A percentile compares a stretch with the other conserved stretches of the same genome.
Evolutionary conservation across 2,888 invertebrate species (phyloP).

Genomic region (Tiliacea aurago): DNA sequence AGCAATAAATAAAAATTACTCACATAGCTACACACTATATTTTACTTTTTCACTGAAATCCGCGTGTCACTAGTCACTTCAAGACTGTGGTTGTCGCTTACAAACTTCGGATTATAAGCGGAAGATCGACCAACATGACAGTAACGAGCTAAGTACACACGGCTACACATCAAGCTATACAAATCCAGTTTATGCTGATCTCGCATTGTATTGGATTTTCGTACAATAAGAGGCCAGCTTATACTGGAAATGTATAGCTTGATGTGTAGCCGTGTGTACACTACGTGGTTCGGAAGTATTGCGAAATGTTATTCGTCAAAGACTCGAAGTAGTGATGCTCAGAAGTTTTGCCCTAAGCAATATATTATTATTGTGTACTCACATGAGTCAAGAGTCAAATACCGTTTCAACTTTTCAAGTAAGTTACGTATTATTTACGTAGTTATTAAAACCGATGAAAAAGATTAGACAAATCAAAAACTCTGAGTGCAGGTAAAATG

Average conservation of each 20-base stretch:
- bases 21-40: not conserved
- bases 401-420: no score
- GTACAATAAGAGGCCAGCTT: no score
- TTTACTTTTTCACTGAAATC: not conserved
- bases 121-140: not conserved
- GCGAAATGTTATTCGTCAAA: constrained; percentile 9
- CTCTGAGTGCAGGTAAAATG: not conserved
- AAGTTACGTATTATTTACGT: not conserved
- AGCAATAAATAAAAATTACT: not conserved
- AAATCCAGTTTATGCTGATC: no score
- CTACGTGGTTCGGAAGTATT: not conserved
- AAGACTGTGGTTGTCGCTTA: constrained; percentile 1
- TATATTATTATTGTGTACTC: no score
- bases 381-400: not conserved
- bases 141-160: no score
- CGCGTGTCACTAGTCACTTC: constrained; percentile 1
- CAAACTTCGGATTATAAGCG: constrained; percentile 15
- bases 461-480: not conserved
- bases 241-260: no score
- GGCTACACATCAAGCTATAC: no score
- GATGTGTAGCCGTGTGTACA: no score
- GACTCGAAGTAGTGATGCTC: no score
- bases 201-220: no score
- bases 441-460: not conserved
- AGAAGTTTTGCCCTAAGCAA: not conserved